Conservation (phyloP, 2,888 invertebrate species). For the Holacanthella duospinosa region DNA sequence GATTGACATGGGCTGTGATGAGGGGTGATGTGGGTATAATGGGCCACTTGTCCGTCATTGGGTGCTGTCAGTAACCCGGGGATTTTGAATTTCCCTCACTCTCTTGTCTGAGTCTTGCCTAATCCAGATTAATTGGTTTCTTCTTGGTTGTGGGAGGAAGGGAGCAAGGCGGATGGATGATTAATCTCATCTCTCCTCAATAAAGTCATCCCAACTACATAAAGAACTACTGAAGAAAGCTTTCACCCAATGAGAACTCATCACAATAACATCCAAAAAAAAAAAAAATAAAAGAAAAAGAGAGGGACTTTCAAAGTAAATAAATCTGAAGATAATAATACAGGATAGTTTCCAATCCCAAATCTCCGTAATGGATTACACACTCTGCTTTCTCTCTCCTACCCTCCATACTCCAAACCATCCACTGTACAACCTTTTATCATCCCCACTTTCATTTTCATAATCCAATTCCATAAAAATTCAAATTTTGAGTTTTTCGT, state of each 20-base stretch:
- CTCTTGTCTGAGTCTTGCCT: background rate
- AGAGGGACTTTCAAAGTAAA: background rate
- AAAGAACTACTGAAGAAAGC: background rate
- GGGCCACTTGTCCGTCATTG: background rate
- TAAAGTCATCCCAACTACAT: background rate
- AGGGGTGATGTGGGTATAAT: background rate
- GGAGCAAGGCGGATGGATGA: background rate
- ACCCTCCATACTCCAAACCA: too few species aligned
- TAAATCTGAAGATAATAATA: background rate
- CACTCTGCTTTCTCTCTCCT: too few species aligned
- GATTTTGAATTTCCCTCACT: too few species aligned
- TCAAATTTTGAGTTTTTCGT: too few species aligned
- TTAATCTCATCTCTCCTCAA: constrained; percentile 2
- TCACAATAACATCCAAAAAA: background rate
- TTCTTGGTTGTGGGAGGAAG: background rate
- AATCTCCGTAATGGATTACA: background rate
- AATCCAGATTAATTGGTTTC: constrained; percentile 5
- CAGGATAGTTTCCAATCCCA: background rate
- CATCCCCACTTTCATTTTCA: too few species aligned
- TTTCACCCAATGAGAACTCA: constrained; percentile 1
- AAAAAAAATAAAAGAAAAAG: background rate
- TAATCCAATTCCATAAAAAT: too few species aligned
- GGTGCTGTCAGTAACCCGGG: background rate
- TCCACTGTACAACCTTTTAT: too few species aligned
- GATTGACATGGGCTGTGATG: background rate